Conservation (phyloP, 2,113 vertebrate species). For the Sardina pilchardus region DNA sequence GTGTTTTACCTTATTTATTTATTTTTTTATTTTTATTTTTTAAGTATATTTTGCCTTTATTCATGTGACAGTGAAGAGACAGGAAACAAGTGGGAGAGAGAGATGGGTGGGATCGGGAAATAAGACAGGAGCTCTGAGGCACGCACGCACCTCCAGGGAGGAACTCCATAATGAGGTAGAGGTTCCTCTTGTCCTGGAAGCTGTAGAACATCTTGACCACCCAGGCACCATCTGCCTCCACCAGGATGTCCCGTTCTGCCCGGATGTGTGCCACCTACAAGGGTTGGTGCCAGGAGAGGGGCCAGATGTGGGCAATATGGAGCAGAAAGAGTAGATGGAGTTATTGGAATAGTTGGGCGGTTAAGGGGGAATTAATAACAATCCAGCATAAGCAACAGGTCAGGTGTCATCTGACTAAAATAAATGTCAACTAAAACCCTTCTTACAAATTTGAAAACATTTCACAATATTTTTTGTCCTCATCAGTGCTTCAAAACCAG, state of each 20-base stretch:
- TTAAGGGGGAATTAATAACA: background rate
- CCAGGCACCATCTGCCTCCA: conserved; percentile 97
- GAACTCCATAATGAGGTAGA: conserved; percentile 99
- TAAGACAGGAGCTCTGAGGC: background rate
- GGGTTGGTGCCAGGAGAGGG: background rate
- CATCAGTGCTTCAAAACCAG: background rate
- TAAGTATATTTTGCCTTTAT: too few species aligned
- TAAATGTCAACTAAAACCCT: background rate
- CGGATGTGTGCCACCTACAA: conserved; percentile 92
- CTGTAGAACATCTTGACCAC: conserved; percentile 99
- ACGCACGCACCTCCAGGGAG: conserved; percentile 87
- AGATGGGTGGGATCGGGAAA: too few species aligned
- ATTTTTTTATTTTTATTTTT: too few species aligned
- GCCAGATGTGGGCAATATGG: background rate
- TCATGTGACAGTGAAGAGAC: too few species aligned
- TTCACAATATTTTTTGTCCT: background rate
- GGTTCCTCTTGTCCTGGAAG: conserved; percentile 98
- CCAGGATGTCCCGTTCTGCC: conserved; percentile 95
- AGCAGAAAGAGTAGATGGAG: background rate
- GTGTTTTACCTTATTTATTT: too few species aligned
- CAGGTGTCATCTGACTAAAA: background rate
- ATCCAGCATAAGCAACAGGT: too few species aligned
- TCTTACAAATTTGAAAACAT: background rate
- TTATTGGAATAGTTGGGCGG: background rate
- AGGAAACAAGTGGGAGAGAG: too few species aligned